Evolutionary conservation across 2,888 invertebrate genomes (phyloP), one percentile per base, ranked within the genome.

Genomic region (Dryobota labecula): DNA sequence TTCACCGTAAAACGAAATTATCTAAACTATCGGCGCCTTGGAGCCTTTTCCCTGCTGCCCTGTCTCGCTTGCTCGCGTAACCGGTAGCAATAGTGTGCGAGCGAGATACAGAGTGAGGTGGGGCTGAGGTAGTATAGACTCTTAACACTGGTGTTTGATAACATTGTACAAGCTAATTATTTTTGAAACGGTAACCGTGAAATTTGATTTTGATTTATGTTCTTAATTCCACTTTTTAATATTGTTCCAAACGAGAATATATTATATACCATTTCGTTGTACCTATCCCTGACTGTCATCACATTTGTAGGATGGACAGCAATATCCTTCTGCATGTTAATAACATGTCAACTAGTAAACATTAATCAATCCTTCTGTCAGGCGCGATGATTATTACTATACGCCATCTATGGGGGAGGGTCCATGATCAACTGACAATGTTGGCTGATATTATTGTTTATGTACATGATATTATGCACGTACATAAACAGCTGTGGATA

Each of bases 321-420:
- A 49, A 63, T 80, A 47, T 47, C 41, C 20, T 63, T 8, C 1
- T 58, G 58, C 33, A 47, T 49, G 47, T 49, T 72, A 74, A 72
- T 72, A 56, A 49, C 61, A 57, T 53, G 65, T 56, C 54, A 54
- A 73, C 33, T 27, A 6, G 20, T 24, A 24, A 18, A 51, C 68
- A 76, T 67, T 76, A 76, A 67, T 76, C 82, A 81, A 47, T 76
- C 47, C 30, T 43, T 38, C 41, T 81, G 77, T 58, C 77, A 81
- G 24, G 33, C 27, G n/a, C 11, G 38, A 62, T 36, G 57, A 58
- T 49, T 76, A 81, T 67, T 58, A 81, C 68, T 54, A 60, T 79
- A 73, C 73, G 78, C 53, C 71, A 78, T 73, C 33, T 53, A 78
- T 61, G 36, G 24, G 9, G 30, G 18, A 43, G 18, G 56, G 33